Conservation (phyloP, 2,888 invertebrate species). For the Tridacna gigas region DNA sequence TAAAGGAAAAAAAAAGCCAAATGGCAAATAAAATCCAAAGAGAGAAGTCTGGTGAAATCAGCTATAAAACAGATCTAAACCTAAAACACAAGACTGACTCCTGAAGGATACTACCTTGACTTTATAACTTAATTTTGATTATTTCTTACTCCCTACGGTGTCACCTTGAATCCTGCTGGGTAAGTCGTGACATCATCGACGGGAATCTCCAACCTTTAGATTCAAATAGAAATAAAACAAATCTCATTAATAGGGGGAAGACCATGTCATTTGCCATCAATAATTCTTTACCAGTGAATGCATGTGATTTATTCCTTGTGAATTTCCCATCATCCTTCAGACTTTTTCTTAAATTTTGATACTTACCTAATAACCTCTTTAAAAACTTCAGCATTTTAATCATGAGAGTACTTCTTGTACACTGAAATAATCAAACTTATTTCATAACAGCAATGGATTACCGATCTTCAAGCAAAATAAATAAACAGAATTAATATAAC, state of each 20-base stretch:
- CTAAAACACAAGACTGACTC: constrained; percentile 15
- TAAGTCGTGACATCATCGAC: constrained; percentile 22
- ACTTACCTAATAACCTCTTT: background rate
- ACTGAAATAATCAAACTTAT: background rate
- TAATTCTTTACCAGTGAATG: constrained; percentile 1
- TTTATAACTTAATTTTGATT: constrained; percentile 21
- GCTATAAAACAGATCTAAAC: background rate
- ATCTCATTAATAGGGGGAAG: constrained; percentile 1
- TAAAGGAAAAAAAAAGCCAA: background rate
- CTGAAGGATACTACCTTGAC: constrained; percentile 25
- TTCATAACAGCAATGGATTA: constrained; percentile 10
- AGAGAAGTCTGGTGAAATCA: background rate
- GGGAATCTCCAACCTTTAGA: constrained; percentile 23
- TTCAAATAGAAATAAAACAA: constrained; percentile 30
- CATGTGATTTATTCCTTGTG: background rate
- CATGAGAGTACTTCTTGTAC: constrained; percentile 15
- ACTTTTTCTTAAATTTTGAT: background rate
- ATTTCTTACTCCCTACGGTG: constrained; percentile 26
- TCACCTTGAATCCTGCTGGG: constrained; percentile 16
- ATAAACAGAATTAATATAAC: constrained; percentile 19
- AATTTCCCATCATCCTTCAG: background rate
- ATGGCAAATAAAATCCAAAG: background rate
- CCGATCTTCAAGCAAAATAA: constrained; percentile 26
- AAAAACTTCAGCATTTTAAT: background rate
- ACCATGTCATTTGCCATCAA: background rate